Percentiles rank a stretch among this genome's conserved stretches.
phyloP scores from a whole-genome alignment of 2,888 invertebrate genomes.

The Epinotia bilunana region DNA sequence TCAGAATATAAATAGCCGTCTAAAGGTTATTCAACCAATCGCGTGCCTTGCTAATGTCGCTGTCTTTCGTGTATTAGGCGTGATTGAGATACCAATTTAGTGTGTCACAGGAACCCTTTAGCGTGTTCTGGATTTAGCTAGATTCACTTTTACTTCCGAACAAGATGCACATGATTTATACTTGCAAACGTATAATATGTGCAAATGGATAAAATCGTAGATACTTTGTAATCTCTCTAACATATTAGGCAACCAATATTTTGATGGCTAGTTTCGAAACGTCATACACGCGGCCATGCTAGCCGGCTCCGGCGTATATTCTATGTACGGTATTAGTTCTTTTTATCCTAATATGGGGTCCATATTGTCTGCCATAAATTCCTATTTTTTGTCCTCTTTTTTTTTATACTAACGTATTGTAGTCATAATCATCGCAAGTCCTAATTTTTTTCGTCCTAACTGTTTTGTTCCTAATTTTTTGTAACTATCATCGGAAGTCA shows the following conservation, averaged over 20 bases:
- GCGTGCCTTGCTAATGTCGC: slow-evolving; percentile 40
- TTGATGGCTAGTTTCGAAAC: background rate
- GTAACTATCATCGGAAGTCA: no score
- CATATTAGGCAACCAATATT: background rate
- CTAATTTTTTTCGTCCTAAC: no score
- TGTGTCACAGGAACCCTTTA: slow-evolving; percentile 3
- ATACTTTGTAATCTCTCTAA: background rate
- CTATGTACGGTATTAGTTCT: no score
- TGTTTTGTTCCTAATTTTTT: no score
- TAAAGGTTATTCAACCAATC: slow-evolving; percentile 39
- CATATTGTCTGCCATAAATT: no score
- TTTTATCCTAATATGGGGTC: background rate
- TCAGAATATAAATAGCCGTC: slow-evolving; percentile 43
- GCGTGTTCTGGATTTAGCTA: background rate
- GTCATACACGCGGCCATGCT: background rate
- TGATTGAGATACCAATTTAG: slow-evolving; percentile 29
- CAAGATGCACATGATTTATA: background rate
- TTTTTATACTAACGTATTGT: no score
- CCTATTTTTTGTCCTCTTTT: no score
- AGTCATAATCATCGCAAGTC: no score
- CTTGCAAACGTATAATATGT: background rate
- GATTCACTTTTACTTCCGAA: background rate
- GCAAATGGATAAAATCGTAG: background rate
- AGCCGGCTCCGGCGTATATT: no score
- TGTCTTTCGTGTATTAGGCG: slow-evolving; percentile 28